Base-by-base conservation (phyloP, 2,797 vertebrate genomes). In the Manis pentadactyla region DNA sequence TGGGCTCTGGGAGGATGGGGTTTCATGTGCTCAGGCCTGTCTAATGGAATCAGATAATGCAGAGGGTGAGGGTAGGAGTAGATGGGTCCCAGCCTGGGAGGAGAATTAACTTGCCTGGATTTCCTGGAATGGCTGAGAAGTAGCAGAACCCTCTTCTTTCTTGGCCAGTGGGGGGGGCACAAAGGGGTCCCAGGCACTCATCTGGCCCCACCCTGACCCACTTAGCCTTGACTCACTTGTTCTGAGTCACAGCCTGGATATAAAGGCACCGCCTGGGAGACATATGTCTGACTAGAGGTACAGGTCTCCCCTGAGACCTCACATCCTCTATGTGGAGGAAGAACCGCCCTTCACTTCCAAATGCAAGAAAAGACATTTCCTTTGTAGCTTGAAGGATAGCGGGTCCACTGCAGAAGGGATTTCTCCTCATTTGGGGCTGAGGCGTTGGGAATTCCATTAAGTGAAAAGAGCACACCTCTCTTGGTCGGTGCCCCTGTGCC, bases 221-320 rank as follows among this genome's bases (percentile, higher is more conserved):
- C 39, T 93, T 84, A 92, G 63, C 81, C 46, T 71, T 90, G 90
- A 96, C 87, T 97, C 87, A 82, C 57, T 64, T 46, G 57, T 91
- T 97, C 93, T 90, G 94, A 97, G 95, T 95, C 97, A 97, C 74
- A 55, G 82, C 63, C 79, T 96, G 92, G 75, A 82, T 91, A 55
- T 66, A 87, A 83, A 93, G 84, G 34, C 94, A 93, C 84, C 7
- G 59, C 74, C 93, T 95, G 91, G 86, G 86, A 96, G 69, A 75
- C 68, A 46, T n/a, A 49, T 27, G 2, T 63, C n/a, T 90, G 66
- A 19, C 10, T 64, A 42, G 87, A 93, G 95, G 89, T 63, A 34
- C 64, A 81, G 51, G 37, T 23, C 27, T 86, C 53, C 82, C 53
- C 74, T 90, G 74, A 83, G 82, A 87, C 59, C 29, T 39, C 59